These are phyloP conservation scores for Muscina levida DNA, from an alignment of 2,888 invertebrate species.

Conservation along the genomic window DNA sequence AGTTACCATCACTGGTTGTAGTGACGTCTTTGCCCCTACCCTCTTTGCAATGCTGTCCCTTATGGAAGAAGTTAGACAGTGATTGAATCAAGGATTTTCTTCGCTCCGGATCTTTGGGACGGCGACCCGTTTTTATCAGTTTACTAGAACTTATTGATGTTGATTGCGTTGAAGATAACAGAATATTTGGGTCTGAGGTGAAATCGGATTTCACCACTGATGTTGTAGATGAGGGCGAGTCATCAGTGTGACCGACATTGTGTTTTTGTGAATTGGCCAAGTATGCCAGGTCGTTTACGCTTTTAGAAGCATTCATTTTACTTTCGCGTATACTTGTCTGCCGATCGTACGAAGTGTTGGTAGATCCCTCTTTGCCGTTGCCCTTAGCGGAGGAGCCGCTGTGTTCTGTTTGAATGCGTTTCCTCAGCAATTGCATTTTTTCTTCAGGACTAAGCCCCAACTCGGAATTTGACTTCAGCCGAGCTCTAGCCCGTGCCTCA, in stretches of 20 bases:
- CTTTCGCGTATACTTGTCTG: slow-evolving; percentile 73
- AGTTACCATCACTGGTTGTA: slow-evolving; percentile 76
- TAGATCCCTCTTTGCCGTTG: slow-evolving; percentile 27
- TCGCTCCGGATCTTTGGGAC: slow-evolving; percentile 84
- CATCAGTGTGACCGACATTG: slow-evolving; percentile 55
- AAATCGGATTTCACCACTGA: slow-evolving; percentile 81
- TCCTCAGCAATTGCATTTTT: slow-evolving; percentile 82
- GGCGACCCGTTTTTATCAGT: slow-evolving; percentile 69
- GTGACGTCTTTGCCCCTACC: slow-evolving; percentile 81
- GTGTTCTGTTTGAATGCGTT: slow-evolving; percentile 75
- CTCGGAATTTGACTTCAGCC: slow-evolving; percentile 87
- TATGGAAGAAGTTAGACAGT: slow-evolving; percentile 90
- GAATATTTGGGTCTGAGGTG: slow-evolving; percentile 76
- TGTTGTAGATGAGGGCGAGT: slow-evolving; percentile 68
- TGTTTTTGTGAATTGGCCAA: slow-evolving; percentile 72
- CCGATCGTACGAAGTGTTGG: slow-evolving; percentile 22
- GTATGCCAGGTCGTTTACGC: slow-evolving; percentile 77
- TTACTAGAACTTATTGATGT: slow-evolving; percentile 47
- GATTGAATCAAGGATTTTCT: slow-evolving; percentile 91
- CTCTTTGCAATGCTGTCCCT: slow-evolving; percentile 80
- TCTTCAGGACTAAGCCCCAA: slow-evolving; percentile 87
- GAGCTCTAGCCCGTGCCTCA: slow-evolving; percentile 84
- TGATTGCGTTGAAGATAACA: slow-evolving; percentile 61
- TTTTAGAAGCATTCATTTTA: slow-evolving; percentile 79
- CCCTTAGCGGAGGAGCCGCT: slow-evolving; percentile 44